Evolutionary conservation across 2,797 vertebrate species (phyloP), one percentile per base, ranked within the genome.

Genomic region (Scomberomorus guttatus): DNA sequence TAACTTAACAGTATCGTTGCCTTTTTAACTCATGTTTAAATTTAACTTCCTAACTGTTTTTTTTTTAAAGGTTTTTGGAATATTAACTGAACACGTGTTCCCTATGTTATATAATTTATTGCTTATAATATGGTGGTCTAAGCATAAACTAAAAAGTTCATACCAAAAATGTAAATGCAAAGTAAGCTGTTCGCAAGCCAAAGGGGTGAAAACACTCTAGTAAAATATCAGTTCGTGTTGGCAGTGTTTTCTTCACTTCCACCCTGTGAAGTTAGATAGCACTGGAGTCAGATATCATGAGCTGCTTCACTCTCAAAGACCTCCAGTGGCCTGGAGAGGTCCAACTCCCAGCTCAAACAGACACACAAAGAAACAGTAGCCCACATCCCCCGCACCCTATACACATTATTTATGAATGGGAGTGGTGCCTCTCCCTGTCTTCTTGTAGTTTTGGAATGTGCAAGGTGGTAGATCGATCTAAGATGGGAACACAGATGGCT

Each of bases 371-470:
- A 88, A 89, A 87, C 87, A 86, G 90, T 85, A 91, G 80, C 82
- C 69, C 67, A 55, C 64, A 68, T 64, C 79, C 80, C 86, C 82
- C 72, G 15, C 75, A 57, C 34, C 55, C 57, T 62, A 18, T 58
- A 37, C 79, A 81, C 80, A 89, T 91, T 87, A 91, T 92, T 90
- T 91, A 91, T 90, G 84, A 91, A 90, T 90, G 87, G 76, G 79
- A 87, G 82, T 72, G 82, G 76, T 77, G 81, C 68, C 59, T 80
- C 77, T 60, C 70, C 24, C 57, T 50, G 52, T 82, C 69, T 72
- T 78, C 73, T 89, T 86, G 73, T 81, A 90, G 81, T 89, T 93
- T 91, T 86, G 83, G 82, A 91, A 91, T 87, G 84, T 88, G 74
- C 50, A 71, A 64, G 75, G 82, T 74, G 72, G 83, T 72, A 68